A percentile compares a stretch with the other conserved stretches of the same genome.
Evolutionary conservation across 2,113 vertebrate genomes (phyloP).

Genomic region (Turdus rufiventris): DNA sequence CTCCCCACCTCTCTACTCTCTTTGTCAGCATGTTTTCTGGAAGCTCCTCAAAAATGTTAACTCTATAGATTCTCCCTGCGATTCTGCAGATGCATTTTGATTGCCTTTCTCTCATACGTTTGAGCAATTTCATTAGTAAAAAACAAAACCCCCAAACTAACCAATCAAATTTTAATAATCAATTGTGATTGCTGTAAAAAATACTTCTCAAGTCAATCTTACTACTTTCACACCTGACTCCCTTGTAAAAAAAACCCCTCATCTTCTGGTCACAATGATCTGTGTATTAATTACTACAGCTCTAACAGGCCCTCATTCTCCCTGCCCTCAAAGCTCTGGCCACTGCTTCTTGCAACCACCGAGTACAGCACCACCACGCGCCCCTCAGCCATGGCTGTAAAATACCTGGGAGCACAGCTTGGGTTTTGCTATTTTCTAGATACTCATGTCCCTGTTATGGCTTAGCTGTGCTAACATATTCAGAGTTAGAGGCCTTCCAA

Average conservation of each 20-base stretch:
- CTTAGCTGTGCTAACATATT: background rate
- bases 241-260: background rate
- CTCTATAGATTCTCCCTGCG: background rate
- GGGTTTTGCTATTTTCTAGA: background rate
- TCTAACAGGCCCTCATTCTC: background rate
- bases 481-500: background rate
- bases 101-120: background rate
- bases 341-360: background rate
- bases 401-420: accelerated
- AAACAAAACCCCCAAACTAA: background rate
- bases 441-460: background rate
- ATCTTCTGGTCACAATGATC: background rate
- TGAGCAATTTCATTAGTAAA: background rate
- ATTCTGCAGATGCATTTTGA: background rate
- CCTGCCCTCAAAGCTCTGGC: background rate
- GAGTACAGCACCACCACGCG: background rate
- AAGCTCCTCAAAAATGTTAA: background rate
- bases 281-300: background rate
- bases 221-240: background rate
- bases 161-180: background rate
- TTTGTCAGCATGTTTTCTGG: constrained; percentile 30
- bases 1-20: background rate
- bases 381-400: background rate
- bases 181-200: background rate
- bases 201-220: background rate